phyloP scores from a whole-genome alignment of 2,797 vertebrate genomes.

The Florisuga fusca region DNA sequence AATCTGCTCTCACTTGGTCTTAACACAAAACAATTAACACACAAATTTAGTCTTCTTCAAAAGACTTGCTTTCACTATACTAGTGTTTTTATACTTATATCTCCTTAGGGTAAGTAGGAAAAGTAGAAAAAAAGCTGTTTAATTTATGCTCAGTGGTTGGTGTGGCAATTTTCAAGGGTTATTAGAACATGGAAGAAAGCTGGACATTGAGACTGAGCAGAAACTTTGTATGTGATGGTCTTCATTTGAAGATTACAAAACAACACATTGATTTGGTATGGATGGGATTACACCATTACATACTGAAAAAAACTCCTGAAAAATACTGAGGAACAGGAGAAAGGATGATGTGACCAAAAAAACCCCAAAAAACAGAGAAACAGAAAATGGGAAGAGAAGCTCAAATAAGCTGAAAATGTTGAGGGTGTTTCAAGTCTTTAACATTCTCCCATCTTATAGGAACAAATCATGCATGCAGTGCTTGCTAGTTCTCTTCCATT shows the following conservation, averaged over 20 bases:
- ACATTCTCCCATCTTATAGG: not conserved
- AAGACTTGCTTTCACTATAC: not conserved
- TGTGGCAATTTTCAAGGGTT: no score
- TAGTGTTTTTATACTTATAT: not conserved
- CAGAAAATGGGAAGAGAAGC: rapidly evolving
- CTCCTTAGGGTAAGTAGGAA: not conserved
- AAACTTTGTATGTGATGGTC: not conserved
- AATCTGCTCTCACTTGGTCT: not conserved
- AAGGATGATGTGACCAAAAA: no score
- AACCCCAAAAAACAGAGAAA: no score
- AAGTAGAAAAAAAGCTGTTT: not conserved
- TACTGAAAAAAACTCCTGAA: not conserved
- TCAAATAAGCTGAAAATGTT: not conserved
- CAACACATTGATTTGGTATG: not conserved
- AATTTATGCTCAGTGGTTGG: not conserved
- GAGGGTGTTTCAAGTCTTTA: not conserved
- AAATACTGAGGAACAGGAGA: not conserved
- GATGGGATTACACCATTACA: not conserved
- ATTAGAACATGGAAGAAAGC: not conserved
- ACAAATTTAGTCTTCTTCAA: not conserved
- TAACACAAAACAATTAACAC: not conserved
- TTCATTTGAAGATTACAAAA: not conserved
- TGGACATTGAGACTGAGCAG: rapidly evolving
- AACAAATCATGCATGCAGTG: not conserved
- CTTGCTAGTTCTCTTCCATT: not conserved